phyloP scores from a whole-genome alignment of 1,140 invertebrate genomes.

The Drosophila novamexicana region DNA sequence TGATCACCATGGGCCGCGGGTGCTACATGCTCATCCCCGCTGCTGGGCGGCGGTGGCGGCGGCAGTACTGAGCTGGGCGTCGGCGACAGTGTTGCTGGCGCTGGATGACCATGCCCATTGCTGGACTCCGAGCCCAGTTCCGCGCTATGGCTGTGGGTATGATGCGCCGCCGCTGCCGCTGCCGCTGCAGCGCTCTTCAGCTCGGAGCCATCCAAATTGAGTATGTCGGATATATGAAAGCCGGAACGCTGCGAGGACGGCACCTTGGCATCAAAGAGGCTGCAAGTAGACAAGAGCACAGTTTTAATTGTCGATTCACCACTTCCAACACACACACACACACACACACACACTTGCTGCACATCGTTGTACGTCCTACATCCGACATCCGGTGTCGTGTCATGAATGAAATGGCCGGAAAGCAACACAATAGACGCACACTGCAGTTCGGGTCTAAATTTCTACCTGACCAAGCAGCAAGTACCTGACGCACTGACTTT shows the following conservation, averaged over 20 bases:
- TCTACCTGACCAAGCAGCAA: slow-evolving; percentile 11
- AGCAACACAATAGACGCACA: slow-evolving; percentile 41
- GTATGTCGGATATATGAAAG: slow-evolving; percentile 91
- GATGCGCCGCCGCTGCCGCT: slow-evolving; percentile 52
- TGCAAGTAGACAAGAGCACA: slow-evolving; percentile 37
- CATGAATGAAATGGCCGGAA: slow-evolving; percentile 58
- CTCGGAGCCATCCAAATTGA: slow-evolving; percentile 87
- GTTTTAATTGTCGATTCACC: slow-evolving; percentile 17
- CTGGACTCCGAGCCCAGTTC: slow-evolving; percentile 46
- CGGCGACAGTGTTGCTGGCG: slow-evolving; percentile 58
- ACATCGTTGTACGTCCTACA: background rate
- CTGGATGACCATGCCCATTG: slow-evolving; percentile 50
- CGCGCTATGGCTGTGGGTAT: slow-evolving; percentile 50
- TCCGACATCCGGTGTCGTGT: slow-evolving; percentile 59
- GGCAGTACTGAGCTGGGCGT: slow-evolving; percentile 46
- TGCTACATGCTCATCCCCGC: slow-evolving; percentile 32
- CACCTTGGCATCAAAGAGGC: slow-evolving; percentile 81
- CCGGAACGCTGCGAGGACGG: slow-evolving; percentile 86
- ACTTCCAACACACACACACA: background rate
- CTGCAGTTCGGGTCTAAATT: background rate
- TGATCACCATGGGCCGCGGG: slow-evolving; percentile 41
- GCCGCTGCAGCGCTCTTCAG: slow-evolving; percentile 73
- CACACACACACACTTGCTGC: background rate
- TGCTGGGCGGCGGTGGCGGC: slow-evolving; percentile 27
- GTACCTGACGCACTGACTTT: slow-evolving; percentile 66